These are phyloP conservation scores for Myiopsitta monachus DNA, from an alignment of 2,113 vertebrate species.

Conservation along the genomic window DNA sequence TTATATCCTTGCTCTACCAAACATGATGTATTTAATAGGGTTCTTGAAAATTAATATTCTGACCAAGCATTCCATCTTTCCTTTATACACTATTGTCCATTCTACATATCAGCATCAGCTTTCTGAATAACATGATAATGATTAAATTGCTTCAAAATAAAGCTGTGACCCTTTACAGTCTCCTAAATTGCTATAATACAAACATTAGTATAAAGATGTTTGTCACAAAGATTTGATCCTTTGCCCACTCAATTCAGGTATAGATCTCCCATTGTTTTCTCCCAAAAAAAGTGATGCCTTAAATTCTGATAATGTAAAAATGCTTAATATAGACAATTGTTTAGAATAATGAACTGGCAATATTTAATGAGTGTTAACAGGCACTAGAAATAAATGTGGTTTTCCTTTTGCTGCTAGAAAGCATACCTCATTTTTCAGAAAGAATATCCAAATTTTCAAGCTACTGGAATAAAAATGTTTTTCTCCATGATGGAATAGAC, in stretches of 20 bases:
- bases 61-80: background rate
- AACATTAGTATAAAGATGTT: background rate
- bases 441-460: background rate
- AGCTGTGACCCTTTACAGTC: background rate
- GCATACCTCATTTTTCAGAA: background rate
- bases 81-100: background rate
- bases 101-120: background rate
- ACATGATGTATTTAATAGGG: background rate
- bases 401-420: background rate
- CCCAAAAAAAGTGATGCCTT: background rate
- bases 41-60: background rate
- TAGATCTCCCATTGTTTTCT: background rate
- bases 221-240: background rate
- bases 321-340: background rate
- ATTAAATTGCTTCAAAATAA: background rate
- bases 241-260: background rate
- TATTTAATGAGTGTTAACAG: background rate
- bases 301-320: background rate
- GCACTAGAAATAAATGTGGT: background rate
- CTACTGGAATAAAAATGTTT: background rate
- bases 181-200: background rate
- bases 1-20: background rate
- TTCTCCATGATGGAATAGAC: background rate
- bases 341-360: background rate
- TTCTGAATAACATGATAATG: background rate